These are phyloP conservation scores for Hemaris fuciformis DNA, from an alignment of 2,888 invertebrate species.

Conservation along the genomic window DNA sequence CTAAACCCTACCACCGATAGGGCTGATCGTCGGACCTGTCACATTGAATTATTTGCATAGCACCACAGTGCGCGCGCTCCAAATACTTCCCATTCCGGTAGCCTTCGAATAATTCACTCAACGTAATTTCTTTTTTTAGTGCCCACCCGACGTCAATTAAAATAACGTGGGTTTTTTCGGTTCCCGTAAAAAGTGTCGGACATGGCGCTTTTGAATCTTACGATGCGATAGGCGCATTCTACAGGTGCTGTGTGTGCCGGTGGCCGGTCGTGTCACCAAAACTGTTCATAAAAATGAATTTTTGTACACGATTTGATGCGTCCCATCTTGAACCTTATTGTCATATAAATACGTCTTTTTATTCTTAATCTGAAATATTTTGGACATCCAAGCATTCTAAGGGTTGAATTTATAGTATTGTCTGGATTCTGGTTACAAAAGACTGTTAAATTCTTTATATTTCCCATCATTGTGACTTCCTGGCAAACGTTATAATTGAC, in stretches of 20 bases:
- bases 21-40: slow-evolving; percentile 50
- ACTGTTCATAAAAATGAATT: slow-evolving; percentile 27
- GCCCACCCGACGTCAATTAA: slow-evolving; percentile 72
- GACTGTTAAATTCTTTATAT: background rate
- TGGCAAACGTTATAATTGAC: background rate
- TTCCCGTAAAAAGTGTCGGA: slow-evolving; percentile 59
- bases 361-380: background rate
- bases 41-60: slow-evolving; percentile 73
- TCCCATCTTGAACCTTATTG: slow-evolving; percentile 38
- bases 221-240: slow-evolving; percentile 70
- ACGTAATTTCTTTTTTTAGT: slow-evolving; percentile 58
- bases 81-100: slow-evolving; percentile 69
- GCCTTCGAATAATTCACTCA: slow-evolving; percentile 65
- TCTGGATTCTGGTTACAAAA: background rate
- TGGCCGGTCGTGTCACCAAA: slow-evolving; percentile 65
- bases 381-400: background rate
- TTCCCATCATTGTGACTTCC: background rate
- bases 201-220: slow-evolving; percentile 72
- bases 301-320: background rate
- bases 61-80: slow-evolving; percentile 48
- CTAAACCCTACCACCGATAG: slow-evolving; percentile 35
- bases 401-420: background rate
- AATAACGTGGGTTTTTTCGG: slow-evolving; percentile 63
- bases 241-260: slow-evolving; percentile 72
- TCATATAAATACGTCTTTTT: background rate